Evolutionary conservation across 1,140 invertebrate species (phyloP).

Genomic region (Steinernema feltiae): DNA sequence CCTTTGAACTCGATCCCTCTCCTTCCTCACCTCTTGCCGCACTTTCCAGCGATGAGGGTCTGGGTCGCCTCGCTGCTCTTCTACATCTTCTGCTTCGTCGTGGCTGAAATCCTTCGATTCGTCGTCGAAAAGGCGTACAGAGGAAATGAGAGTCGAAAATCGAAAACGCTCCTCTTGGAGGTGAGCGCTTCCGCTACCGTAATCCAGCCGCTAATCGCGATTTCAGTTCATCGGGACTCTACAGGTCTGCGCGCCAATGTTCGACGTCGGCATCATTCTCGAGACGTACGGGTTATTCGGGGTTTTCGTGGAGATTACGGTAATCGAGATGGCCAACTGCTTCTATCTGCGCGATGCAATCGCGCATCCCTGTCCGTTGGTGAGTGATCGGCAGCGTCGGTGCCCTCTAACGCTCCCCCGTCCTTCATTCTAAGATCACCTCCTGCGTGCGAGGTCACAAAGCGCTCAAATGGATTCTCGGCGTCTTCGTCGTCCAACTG

Average conservation of each 20-base stretch:
- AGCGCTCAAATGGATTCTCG: conserved; percentile 25
- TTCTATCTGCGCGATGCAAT: conserved; percentile 32
- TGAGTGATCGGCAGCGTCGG: too few species aligned
- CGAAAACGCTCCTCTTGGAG: conserved; percentile 30
- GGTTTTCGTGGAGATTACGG: conserved; percentile 40
- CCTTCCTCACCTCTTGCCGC: too few species aligned
- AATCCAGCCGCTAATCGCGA: background rate
- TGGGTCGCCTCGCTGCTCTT: conserved; percentile 39
- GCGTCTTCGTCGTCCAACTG: conserved; percentile 31
- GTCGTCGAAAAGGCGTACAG: conserved; percentile 20
- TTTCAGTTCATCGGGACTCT: conserved; percentile 40
- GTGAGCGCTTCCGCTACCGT: conserved; percentile 15
- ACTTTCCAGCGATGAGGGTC: conserved; percentile 33
- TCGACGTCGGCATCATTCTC: conserved; percentile 38
- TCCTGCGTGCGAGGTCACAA: conserved; percentile 30
- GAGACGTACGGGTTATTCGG: conserved; percentile 37
- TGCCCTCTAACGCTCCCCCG: background rate
- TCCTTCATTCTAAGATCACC: conserved; percentile 19
- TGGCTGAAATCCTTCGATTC: conserved; percentile 29
- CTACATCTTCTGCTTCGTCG: conserved; percentile 29
- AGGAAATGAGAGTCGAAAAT: conserved; percentile 22
- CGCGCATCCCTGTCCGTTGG: conserved; percentile 38
- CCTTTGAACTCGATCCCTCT: too few species aligned
- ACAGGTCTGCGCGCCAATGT: conserved; percentile 43
- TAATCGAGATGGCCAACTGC: conserved; percentile 40